These are phyloP conservation scores for Sebastes alutus DNA, from an alignment of 2,797 vertebrate species.

Conservation along the genomic window DNA sequence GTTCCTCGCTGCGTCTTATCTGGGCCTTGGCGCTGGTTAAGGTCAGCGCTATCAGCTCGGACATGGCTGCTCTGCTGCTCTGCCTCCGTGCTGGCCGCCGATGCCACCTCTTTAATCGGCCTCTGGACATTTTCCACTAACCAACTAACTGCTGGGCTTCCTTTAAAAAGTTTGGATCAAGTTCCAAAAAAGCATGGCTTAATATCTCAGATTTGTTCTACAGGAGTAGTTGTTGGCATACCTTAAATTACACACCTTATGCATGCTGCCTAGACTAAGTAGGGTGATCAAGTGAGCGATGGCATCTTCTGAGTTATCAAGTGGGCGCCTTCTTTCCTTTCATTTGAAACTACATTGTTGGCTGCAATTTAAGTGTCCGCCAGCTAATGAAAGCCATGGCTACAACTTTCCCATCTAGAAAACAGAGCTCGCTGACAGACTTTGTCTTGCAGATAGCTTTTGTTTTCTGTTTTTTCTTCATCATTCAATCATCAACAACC, in stretches of 20 bases:
- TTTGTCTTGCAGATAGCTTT: not conserved
- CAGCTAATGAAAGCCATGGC: not conserved
- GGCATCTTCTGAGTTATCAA: no score
- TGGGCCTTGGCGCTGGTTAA: constrained; percentile 4
- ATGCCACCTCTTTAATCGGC: not conserved
- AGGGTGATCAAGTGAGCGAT: no score
- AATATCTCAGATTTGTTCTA: not conserved
- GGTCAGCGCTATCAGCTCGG: constrained; percentile 48
- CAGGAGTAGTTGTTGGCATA: no score
- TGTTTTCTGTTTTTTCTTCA: not conserved
- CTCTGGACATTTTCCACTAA: not conserved
- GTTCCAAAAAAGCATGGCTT: not conserved
- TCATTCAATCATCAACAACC: not conserved
- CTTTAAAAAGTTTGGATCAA: not conserved
- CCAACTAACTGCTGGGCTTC: not conserved
- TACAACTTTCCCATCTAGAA: not conserved
- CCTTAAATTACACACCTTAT: no score
- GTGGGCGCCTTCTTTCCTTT: no score
- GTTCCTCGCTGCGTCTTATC: constrained; percentile 61
- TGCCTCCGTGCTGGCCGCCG: not conserved
- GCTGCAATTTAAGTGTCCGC: not conserved
- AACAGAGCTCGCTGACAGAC: not conserved
- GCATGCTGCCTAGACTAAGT: no score
- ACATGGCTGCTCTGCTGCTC: constrained; percentile 31
- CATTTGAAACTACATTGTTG: not conserved